These are phyloP conservation scores for Hydrocynus forskahlii DNA, from an alignment of 2,797 vertebrate species.

Conservation along the genomic window DNA sequence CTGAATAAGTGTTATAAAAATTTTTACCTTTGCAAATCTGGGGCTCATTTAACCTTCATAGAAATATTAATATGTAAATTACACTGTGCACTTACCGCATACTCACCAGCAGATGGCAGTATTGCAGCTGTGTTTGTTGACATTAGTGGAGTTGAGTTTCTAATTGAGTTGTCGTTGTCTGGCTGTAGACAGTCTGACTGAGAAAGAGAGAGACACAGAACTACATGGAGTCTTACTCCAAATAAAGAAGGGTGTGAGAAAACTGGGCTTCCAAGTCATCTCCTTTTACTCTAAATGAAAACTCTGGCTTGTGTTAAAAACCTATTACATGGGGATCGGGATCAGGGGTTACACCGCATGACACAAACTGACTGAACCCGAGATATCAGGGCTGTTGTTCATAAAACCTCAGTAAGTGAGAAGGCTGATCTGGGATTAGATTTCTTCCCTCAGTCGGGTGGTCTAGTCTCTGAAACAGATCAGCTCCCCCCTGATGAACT, in stretches of 20 bases:
- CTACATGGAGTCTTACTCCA: not conserved
- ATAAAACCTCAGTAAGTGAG: not conserved
- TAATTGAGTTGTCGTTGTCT: not conserved
- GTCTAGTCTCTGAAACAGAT: conserved; percentile 4
- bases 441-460: not conserved
- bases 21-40: not conserved
- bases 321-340: conserved; percentile 5
- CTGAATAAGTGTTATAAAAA: not conserved
- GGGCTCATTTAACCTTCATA: not conserved
- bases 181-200: not conserved
- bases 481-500: not conserved
- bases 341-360: not conserved
- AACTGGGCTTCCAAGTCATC: too few relatives aligned
- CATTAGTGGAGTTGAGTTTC: not conserved
- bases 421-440: not conserved
- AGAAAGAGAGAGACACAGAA: not conserved
- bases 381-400: not conserved
- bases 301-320: conserved; percentile 1
- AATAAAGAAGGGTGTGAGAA: too few relatives aligned
- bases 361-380: conserved; percentile 1
- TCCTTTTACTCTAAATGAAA: not conserved
- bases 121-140: not conserved
- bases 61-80: not conserved
- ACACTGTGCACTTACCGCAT: not conserved
- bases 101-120: conserved; percentile 13